Evolutionary conservation across 2,888 invertebrate species (phyloP).

Genomic region (Cantharis rufa): DNA sequence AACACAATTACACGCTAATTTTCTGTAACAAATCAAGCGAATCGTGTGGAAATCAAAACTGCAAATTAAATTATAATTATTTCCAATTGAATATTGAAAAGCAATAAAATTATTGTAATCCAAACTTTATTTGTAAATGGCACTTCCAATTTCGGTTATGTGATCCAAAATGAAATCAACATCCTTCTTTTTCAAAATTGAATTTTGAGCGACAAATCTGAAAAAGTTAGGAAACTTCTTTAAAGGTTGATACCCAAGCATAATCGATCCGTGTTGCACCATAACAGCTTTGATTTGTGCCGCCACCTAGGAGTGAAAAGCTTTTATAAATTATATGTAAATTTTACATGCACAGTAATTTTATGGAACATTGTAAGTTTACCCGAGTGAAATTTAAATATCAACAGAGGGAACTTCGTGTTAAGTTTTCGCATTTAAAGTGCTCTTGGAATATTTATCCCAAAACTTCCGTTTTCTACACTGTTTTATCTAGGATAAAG

Average conservation of each 20-base stretch:
- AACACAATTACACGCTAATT: not conserved
- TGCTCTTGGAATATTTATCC: no score
- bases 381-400: not conserved
- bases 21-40: not conserved
- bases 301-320: constrained; percentile 58
- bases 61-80: not conserved
- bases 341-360: not conserved
- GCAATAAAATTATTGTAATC: not conserved
- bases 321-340: not conserved
- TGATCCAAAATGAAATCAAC: constrained; percentile 66
- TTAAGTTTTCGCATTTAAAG: not conserved
- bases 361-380: not conserved
- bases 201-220: constrained; percentile 67
- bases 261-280: constrained; percentile 67
- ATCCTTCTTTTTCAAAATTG: constrained; percentile 61
- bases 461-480: no score
- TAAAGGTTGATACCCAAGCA: constrained; percentile 70
- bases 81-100: not conserved
- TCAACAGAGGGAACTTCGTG: not conserved
- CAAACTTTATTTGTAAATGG: constrained; percentile 38
- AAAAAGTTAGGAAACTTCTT: constrained; percentile 68
- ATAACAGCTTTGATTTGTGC: constrained; percentile 68
- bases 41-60: not conserved
- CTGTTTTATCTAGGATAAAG: no score
- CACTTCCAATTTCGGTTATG: constrained; percentile 61